These are phyloP conservation scores for Bembecia ichneumoniformis DNA, from an alignment of 2,888 invertebrate species.

Conservation along the genomic window DNA sequence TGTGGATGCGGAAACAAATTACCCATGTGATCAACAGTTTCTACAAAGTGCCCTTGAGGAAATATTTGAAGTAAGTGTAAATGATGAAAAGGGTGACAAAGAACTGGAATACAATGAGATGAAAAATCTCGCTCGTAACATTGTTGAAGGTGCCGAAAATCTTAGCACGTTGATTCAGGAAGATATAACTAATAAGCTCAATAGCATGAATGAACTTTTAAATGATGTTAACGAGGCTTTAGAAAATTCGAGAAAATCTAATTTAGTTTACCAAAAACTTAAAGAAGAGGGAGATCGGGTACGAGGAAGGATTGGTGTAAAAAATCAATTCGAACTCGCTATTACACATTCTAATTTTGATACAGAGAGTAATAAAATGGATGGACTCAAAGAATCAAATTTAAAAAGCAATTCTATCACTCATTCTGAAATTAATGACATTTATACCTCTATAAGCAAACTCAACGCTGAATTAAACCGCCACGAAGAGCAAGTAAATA, in stretches of 20 bases:
- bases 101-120: slow-evolving; percentile 53
- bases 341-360: neutral
- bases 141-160: slow-evolving; percentile 60
- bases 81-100: slow-evolving; percentile 35
- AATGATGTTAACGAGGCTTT: slow-evolving; percentile 59
- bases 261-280: slow-evolving; percentile 46
- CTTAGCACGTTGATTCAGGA: slow-evolving; percentile 53
- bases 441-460: slow-evolving; percentile 45
- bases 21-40: slow-evolving; percentile 42
- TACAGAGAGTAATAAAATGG: neutral
- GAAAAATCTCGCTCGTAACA: slow-evolving; percentile 49
- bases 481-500: slow-evolving; percentile 50
- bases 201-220: slow-evolving; percentile 60
- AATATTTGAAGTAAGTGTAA: slow-evolving; percentile 34
- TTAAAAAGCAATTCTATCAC: slow-evolving; percentile 19
- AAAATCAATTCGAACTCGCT: neutral
- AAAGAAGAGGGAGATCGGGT: slow-evolving; percentile 31
- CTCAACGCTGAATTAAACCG: slow-evolving; percentile 45
- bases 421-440: slow-evolving; percentile 47
- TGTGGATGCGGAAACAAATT: slow-evolving; percentile 22
- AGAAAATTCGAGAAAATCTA: slow-evolving; percentile 55
- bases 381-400: slow-evolving; percentile 6
- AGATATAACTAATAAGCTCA: slow-evolving; percentile 63
- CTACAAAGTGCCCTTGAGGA: slow-evolving; percentile 39
- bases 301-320: neutral